Conservation (phyloP, 2,888 invertebrate genomes). For the Drosophila neoperkinsi region DNA sequence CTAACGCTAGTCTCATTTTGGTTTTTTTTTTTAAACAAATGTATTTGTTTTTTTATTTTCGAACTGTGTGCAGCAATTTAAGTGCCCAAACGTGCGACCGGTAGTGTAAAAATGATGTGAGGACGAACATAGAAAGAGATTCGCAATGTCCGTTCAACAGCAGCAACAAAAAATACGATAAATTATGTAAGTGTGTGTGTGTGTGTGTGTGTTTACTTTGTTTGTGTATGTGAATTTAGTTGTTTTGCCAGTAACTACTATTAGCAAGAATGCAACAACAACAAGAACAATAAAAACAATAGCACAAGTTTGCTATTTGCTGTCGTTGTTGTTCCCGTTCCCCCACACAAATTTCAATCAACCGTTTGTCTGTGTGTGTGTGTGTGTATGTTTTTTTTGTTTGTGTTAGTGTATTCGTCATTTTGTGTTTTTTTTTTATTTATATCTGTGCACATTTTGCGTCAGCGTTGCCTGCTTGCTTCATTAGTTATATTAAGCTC, state of each 20-base stretch:
- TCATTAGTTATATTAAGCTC: conserved; percentile 38
- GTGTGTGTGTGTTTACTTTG: conserved; percentile 33
- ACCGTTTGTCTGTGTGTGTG: conserved; percentile 17
- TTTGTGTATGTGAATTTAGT: conserved; percentile 18
- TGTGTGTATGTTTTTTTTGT: conserved; percentile 23
- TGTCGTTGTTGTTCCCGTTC: conserved; percentile 73
- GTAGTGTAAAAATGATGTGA: conserved; percentile 46
- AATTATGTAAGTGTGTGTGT: conserved; percentile 72
- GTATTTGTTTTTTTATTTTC: conserved; percentile 74
- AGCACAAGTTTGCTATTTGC: conserved; percentile 44
- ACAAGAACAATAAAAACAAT: conserved; percentile 27
- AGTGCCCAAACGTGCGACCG: conserved; percentile 41
- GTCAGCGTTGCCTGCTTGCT: conserved; percentile 43
- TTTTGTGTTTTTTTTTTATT: conserved; percentile 38
- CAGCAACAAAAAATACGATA: conserved; percentile 52
- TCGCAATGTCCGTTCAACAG: conserved; percentile 59
- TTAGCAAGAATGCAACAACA: conserved; percentile 57
- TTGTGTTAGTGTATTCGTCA: conserved; percentile 67
- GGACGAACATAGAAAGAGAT: conserved; percentile 24
- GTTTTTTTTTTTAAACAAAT: conserved; percentile 76
- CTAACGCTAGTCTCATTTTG: conserved; percentile 64
- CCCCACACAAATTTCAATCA: conserved; percentile 68
- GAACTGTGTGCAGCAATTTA: conserved; percentile 49
- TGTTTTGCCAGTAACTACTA: conserved; percentile 53
- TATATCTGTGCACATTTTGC: conserved; percentile 37